These are phyloP conservation scores for Alauda arvensis DNA, from an alignment of 2,797 vertebrate genomes.

Conservation along the genomic window DNA sequence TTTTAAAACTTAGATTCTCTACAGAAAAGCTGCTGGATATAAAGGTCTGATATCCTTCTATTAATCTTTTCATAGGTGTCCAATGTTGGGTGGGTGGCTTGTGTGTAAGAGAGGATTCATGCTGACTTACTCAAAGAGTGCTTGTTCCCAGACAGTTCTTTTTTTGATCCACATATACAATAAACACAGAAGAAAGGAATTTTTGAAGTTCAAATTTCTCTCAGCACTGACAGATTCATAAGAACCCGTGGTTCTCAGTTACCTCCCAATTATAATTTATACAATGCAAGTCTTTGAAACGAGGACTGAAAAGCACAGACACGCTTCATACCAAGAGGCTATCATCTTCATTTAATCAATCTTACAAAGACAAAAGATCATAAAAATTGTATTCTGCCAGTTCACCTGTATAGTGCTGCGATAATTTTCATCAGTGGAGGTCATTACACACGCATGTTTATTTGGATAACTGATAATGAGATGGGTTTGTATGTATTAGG, in stretches of 20 bases:
- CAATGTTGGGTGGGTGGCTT: constrained; percentile 16
- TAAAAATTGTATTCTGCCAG: background rate
- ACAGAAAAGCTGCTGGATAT: background rate
- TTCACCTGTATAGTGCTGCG: background rate
- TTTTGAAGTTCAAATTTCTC: constrained; percentile 41
- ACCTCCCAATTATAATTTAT: constrained; percentile 41
- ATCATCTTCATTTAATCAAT: constrained; percentile 19
- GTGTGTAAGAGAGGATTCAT: constrained; percentile 9
- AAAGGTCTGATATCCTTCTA: constrained; percentile 4
- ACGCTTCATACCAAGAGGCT: background rate
- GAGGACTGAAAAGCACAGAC: background rate
- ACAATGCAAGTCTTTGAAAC: constrained; percentile 20
- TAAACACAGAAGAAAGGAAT: constrained; percentile 50
- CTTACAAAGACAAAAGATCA: constrained; percentile 30
- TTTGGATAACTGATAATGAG: background rate
- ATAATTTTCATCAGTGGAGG: background rate
- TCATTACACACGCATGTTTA: background rate
- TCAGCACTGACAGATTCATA: background rate
- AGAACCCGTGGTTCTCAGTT: constrained; percentile 1
- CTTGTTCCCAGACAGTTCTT: constrained; percentile 9
- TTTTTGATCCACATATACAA: constrained; percentile 36
- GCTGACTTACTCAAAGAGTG: constrained; percentile 31
- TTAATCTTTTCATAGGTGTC: constrained; percentile 34
- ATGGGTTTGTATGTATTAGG: background rate
- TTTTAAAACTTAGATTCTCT: constrained; percentile 26